Evolutionary conservation across 2,113 vertebrate species (phyloP).

Genomic region (Gavialis gangeticus): DNA sequence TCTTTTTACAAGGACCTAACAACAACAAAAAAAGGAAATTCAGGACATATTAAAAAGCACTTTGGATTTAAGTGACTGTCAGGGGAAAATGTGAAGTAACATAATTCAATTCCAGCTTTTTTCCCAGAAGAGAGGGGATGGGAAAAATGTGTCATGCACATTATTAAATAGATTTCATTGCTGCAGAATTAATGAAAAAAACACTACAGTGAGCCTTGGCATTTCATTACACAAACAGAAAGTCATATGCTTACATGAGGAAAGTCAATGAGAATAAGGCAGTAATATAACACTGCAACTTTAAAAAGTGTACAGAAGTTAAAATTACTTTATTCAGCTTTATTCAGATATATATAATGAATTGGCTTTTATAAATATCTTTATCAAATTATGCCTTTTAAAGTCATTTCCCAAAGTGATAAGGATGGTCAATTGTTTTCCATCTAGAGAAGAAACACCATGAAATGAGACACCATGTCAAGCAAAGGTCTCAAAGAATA

Average conservation of each 20-base stretch:
- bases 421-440: not conserved
- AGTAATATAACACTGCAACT: slow-evolving; percentile 34
- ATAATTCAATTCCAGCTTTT: slow-evolving; percentile 21
- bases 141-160: slow-evolving; percentile 42
- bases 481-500: not conserved
- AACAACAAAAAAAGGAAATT: slow-evolving; percentile 3
- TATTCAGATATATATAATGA: not conserved
- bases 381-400: slow-evolving; percentile 21
- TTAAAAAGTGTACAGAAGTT: slow-evolving; percentile 44
- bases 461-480: not conserved
- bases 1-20: not conserved
- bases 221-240: slow-evolving; percentile 57
- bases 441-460: not conserved
- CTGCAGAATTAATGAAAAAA: slow-evolving; percentile 71
- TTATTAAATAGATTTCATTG: slow-evolving; percentile 72
- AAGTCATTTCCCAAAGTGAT: slow-evolving; percentile 25
- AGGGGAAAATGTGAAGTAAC: slow-evolving; percentile 19
- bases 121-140: slow-evolving; percentile 30
- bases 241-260: slow-evolving; percentile 4
- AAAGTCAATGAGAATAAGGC: slow-evolving; percentile 62
- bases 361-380: not conserved
- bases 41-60: slow-evolving; percentile 5
- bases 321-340: slow-evolving; percentile 63
- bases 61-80: slow-evolving; percentile 23
- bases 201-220: slow-evolving; percentile 41